phyloP scores from a whole-genome alignment of 2,113 vertebrate species.

The Passer montanus region DNA sequence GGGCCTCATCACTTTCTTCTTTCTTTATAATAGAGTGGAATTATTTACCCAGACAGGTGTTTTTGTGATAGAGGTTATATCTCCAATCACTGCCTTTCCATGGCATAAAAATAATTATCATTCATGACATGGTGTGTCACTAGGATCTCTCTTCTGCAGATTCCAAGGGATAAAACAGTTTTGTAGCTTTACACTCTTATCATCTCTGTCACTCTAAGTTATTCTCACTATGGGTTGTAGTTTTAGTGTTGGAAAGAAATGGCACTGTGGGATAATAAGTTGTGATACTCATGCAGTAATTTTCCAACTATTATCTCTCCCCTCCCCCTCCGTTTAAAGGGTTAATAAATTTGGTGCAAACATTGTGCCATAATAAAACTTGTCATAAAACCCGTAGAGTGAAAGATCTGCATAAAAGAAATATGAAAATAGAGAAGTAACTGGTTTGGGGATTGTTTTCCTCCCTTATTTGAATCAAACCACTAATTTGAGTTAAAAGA shows the following conservation, averaged over 20 bases:
- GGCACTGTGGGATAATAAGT: not conserved
- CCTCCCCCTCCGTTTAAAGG: not conserved
- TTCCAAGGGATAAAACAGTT: not conserved
- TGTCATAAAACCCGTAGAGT: not conserved
- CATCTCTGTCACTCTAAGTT: not conserved
- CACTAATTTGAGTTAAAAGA: not conserved
- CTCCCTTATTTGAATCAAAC: not conserved
- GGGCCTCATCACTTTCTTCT: not conserved
- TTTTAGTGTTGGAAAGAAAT: not conserved
- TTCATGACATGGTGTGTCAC: not conserved
- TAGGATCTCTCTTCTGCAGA: not conserved
- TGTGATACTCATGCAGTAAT: not conserved
- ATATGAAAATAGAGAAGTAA: not conserved
- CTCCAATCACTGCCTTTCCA: not conserved
- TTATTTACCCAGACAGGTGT: conserved; percentile 36
- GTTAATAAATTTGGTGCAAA: conserved; percentile 3
- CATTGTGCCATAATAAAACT: not conserved
- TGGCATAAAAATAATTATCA: not conserved
- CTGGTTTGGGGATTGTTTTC: not conserved
- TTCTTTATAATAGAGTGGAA: not conserved
- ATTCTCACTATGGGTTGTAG: not conserved
- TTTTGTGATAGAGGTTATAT: conserved; percentile 5
- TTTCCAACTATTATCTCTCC: not conserved
- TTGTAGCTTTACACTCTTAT: not conserved
- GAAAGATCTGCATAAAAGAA: not conserved